Evolutionary conservation across 2,888 invertebrate species (phyloP), one percentile per base, ranked within the genome.

Genomic region (Tinea semifulvella): DNA sequence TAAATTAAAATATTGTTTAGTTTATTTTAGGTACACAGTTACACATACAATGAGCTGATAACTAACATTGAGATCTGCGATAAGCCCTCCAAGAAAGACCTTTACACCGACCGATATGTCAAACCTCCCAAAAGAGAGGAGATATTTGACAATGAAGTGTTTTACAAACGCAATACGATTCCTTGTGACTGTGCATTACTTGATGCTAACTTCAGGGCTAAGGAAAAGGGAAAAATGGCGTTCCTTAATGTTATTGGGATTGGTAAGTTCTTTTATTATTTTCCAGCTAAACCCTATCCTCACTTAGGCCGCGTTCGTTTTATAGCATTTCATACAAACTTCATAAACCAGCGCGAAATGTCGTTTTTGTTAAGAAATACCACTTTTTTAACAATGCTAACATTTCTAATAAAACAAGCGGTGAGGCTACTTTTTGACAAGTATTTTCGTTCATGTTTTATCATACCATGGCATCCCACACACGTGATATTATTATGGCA

Each of bases 211-310:
- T 63, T 70, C 0, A 68, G 88, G n/a, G 87, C 85, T 0, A 61
- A 61, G 8, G 65, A 65, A 0, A 68, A 60, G 2, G 74, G 65
- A 17, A 84, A 74, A 25, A 65, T 69, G 5, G 88, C 86, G 0
- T 89, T 80, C 52, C 53, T 89, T 1, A 88, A 89, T 60, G 77
- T 89, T 5, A 84, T 89, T 22, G 89, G 89, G 8, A 82, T 86
- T 35, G 87, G 87, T 54, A 53, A 73, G 52, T 67, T 22, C 8
- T 22, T 22, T 22, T 22, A 7, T 22, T 22, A 7, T 22, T 22
- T 7, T 22, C 5, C 6, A 22, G 25, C 25, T 22, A 22, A 8
- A 5, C 8, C 25, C 5, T 5, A 5, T 8, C 25, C 25, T 5
- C 25, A 8, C n/a, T n/a, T n/a, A n/a, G n/a, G n/a, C n/a, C n/a